phyloP scores from a whole-genome alignment of 2,888 invertebrate species.

The Marasmarcha lunaedactyla region DNA sequence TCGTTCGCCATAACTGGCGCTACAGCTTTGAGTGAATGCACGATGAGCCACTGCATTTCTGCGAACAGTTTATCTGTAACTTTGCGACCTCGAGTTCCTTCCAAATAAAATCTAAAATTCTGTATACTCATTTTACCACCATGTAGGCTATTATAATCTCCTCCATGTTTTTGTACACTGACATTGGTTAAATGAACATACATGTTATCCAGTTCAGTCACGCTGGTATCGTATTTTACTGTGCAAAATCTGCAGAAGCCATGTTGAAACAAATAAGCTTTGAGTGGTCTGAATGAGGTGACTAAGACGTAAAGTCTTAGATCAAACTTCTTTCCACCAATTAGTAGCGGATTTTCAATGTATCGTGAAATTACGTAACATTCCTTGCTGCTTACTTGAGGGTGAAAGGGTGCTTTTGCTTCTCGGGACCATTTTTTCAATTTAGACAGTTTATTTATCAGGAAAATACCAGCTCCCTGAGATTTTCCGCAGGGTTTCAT shows the following conservation, averaged over 20 bases:
- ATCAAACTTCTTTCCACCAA: conserved; percentile 98
- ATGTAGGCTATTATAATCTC: conserved; percentile 94
- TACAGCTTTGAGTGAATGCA: conserved; percentile 94
- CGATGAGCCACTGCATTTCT: conserved; percentile 90
- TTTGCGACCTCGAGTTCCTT: conserved; percentile 89
- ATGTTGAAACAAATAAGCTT: conserved; percentile 91
- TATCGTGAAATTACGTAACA: conserved; percentile 97
- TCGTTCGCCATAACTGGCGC: conserved; percentile 95
- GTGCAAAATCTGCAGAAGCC: conserved; percentile 98
- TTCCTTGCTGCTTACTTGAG: conserved; percentile 83
- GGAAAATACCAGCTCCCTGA: conserved; percentile 92
- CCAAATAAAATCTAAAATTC: conserved; percentile 90
- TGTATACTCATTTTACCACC: conserved; percentile 96
- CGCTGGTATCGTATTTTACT: conserved; percentile 93
- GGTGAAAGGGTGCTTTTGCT: conserved; percentile 86
- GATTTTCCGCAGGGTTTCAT: conserved; percentile 98
- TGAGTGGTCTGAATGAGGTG: conserved; percentile 92
- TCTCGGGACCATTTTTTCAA: conserved; percentile 92
- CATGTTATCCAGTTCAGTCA: conserved; percentile 91
- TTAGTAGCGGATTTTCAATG: conserved; percentile 93
- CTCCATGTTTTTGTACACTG: conserved; percentile 96
- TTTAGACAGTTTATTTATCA: conserved; percentile 95
- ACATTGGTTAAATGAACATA: conserved; percentile 98
- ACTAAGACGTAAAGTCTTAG: conserved; percentile 91
- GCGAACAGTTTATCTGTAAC: conserved; percentile 92